Conservation (phyloP, 2,113 vertebrate species). For the Ailuropoda melanoleuca region DNA sequence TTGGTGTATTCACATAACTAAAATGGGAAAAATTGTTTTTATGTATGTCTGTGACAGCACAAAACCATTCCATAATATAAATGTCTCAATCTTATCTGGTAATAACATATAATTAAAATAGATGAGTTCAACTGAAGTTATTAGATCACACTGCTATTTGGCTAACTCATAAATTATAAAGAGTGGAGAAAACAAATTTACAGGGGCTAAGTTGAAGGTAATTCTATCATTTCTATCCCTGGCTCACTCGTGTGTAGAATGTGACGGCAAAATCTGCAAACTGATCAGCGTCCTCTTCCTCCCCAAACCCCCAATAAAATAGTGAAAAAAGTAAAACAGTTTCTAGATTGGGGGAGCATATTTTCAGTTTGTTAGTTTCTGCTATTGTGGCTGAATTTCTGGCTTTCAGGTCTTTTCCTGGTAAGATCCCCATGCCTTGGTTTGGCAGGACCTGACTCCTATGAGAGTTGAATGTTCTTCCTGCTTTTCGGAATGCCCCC, state of each 20-base stretch:
- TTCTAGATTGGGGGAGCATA: background rate
- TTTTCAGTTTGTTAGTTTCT: background rate
- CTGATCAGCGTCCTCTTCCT: background rate
- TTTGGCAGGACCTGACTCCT: background rate
- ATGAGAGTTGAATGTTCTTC: background rate
- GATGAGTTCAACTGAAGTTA: background rate
- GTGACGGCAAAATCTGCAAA: background rate
- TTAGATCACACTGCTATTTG: background rate
- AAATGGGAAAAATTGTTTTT: background rate
- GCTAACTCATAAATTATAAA: background rate
- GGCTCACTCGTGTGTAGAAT: background rate
- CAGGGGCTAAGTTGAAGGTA: background rate
- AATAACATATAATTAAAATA: constrained; percentile 50
- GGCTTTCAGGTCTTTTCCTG: background rate
- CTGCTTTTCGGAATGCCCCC: fast-evolving
- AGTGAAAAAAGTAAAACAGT: background rate
- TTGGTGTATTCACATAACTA: background rate
- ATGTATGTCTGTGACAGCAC: background rate
- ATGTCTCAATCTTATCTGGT: background rate
- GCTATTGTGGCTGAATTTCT: background rate
- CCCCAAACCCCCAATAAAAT: background rate
- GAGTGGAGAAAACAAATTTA: background rate
- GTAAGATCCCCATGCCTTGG: background rate
- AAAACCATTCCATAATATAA: background rate
- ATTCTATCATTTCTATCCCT: background rate